phyloP scores from a whole-genome alignment of 1,140 invertebrate genomes.

The Eurosta solidaginis region DNA sequence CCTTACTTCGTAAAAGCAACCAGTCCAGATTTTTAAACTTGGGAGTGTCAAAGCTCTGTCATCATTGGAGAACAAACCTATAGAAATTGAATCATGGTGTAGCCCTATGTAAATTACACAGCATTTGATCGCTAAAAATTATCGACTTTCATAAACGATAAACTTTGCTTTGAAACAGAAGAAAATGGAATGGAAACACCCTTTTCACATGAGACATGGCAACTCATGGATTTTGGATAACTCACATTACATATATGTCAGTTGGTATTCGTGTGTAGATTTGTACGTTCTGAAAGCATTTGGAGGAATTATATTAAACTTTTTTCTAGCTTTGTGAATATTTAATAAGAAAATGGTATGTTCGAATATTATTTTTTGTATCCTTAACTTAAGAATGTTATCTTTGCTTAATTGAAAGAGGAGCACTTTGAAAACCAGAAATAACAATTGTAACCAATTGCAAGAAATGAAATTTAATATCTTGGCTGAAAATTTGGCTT shows the following conservation, averaged over 20 bases:
- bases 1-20: too few species aligned
- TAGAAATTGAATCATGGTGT: too few species aligned
- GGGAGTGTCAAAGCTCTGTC: too few species aligned
- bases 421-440: not conserved
- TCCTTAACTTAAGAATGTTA: not conserved
- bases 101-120: too few species aligned
- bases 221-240: conserved; percentile 23
- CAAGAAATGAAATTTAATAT: conserved; percentile 8
- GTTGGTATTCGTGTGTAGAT: conserved; percentile 6
- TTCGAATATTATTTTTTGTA: not conserved
- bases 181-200: conserved; percentile 26
- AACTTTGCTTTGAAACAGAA: not conserved
- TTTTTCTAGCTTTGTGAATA: conserved; percentile 2
- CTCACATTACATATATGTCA: conserved; percentile 17
- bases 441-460: not conserved
- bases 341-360: conserved; percentile 15
- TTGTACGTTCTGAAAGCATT: conserved; percentile 25
- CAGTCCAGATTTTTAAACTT: too few species aligned
- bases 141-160: not conserved
- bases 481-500: not conserved
- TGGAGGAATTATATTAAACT: not conserved
- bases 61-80: too few species aligned
- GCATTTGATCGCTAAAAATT: not conserved
- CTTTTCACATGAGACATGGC: not conserved
- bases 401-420: not conserved